phyloP scores from a whole-genome alignment of 2,888 invertebrate species.

The Enoplolaimus lenunculus region DNA sequence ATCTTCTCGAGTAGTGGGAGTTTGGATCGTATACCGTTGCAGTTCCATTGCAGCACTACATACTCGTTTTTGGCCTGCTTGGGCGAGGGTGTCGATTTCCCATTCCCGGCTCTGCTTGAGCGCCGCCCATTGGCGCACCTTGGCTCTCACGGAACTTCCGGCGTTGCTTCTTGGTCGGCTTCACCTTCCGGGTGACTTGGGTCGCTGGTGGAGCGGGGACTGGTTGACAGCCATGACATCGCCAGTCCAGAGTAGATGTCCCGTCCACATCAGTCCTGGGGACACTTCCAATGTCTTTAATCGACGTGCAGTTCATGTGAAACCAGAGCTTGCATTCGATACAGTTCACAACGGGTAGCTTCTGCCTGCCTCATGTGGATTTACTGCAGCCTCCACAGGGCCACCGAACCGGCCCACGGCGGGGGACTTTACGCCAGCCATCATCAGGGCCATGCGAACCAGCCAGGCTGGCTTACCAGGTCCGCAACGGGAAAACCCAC shows the following conservation, averaged over 20 bases:
- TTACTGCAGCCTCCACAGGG: background rate
- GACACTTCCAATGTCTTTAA: background rate
- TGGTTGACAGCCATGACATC: background rate
- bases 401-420: background rate
- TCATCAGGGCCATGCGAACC: conserved; percentile 3
- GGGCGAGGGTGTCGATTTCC: background rate
- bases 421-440: background rate
- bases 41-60: conserved; percentile 10
- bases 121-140: background rate
- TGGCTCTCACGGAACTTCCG: too few relatives aligned
- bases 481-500: too few relatives aligned
- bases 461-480: conserved; percentile 3
- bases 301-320: background rate
- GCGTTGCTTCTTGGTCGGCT: background rate
- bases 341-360: background rate
- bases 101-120: background rate
- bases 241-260: background rate
- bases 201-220: background rate
- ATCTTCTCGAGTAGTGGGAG: background rate
- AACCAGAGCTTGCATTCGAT: background rate
- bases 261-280: background rate
- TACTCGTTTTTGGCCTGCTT: background rate
- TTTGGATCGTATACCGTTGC: background rate
- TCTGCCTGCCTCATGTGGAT: background rate
- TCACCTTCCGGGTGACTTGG: background rate